Evolutionary conservation across 37 sponge, comb jelly and placozoan genomes (phyloP).

Genomic region (Ephydatia muelleri): DNA sequence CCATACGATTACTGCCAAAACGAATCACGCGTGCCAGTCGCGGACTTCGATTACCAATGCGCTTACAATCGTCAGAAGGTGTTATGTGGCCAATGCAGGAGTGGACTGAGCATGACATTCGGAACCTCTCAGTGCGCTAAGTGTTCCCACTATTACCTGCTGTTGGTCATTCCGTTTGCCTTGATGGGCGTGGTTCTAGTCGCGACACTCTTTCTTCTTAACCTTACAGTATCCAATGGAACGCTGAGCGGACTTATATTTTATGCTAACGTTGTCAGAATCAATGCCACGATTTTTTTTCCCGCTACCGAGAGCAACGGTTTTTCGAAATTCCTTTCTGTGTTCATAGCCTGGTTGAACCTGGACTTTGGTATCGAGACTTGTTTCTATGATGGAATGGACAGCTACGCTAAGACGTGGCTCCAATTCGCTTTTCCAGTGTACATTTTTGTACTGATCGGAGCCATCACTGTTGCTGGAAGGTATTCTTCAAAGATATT

Average conservation of each 20-base stretch:
- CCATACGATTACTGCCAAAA: conserved; percentile 6
- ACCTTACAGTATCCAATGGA: conserved; percentile 13
- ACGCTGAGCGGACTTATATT: conserved; percentile 12
- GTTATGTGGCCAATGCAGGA: background rate
- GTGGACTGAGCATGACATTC: background rate
- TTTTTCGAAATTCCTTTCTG: background rate
- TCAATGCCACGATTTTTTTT: background rate
- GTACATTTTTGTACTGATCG: background rate
- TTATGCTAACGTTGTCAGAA: conserved; percentile 15
- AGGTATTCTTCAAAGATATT: background rate
- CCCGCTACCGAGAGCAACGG: background rate
- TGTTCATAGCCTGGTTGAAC: conserved; percentile 32
- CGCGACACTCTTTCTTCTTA: background rate
- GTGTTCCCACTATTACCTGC: conserved; percentile 7
- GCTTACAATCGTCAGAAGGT: too few relatives aligned
- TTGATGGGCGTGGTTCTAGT: conserved; percentile 13
- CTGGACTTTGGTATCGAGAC: conserved; percentile 27
- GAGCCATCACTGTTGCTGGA: conserved; percentile 6
- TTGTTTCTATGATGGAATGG: conserved; percentile 43
- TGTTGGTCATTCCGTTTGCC: background rate
- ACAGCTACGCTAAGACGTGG: conserved; percentile 10
- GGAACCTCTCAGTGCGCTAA: background rate
- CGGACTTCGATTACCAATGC: conserved; percentile 9
- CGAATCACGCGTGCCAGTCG: background rate
- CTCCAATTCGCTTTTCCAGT: conserved; percentile 20